Percentiles rank a stretch among this genome's conserved stretches.
Evolutionary conservation across 2,888 invertebrate genomes (phyloP).

Genomic region (Suillia variegata): DNA sequence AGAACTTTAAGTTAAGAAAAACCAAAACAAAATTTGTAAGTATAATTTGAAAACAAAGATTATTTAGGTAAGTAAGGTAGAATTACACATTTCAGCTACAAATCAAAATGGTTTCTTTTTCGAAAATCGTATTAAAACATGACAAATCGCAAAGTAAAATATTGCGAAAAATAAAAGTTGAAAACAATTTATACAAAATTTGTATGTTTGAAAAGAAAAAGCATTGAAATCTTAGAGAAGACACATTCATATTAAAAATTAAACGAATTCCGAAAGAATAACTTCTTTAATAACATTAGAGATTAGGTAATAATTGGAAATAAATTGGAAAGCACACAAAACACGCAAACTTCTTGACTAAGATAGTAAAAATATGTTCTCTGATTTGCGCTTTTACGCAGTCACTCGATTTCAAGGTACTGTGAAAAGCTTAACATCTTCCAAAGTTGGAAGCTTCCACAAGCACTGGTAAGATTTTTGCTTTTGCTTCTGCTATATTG

Average conservation of each 20-base stretch:
- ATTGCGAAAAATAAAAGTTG: conserved; percentile 31
- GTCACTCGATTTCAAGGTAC: no score
- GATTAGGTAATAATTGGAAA: not conserved
- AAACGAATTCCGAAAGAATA: not conserved
- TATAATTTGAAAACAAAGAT: no score
- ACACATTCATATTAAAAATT: conserved; percentile 5
- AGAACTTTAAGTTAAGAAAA: conserved; percentile 10
- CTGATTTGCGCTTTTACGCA: no score
- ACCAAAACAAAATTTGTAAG: no score
- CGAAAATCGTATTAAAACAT: not conserved
- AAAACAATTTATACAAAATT: conserved; percentile 21
- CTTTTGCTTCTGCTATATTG: no score
- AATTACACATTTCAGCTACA: conserved; percentile 48
- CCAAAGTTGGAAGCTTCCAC: no score
- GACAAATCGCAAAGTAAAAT: conserved; percentile 22
- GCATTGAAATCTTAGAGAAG: not conserved
- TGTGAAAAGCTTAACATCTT: no score
- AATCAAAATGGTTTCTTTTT: conserved; percentile 32
- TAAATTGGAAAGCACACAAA: conserved; percentile 13
- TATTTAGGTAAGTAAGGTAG: no score
- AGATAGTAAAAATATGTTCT: no score
- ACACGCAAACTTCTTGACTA: conserved; percentile 20
- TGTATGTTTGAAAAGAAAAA: not conserved
- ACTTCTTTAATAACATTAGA: not conserved
- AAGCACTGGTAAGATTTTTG: no score